phyloP scores from a whole-genome alignment of 2,113 vertebrate species.

The Benthochromis sp. region DNA sequence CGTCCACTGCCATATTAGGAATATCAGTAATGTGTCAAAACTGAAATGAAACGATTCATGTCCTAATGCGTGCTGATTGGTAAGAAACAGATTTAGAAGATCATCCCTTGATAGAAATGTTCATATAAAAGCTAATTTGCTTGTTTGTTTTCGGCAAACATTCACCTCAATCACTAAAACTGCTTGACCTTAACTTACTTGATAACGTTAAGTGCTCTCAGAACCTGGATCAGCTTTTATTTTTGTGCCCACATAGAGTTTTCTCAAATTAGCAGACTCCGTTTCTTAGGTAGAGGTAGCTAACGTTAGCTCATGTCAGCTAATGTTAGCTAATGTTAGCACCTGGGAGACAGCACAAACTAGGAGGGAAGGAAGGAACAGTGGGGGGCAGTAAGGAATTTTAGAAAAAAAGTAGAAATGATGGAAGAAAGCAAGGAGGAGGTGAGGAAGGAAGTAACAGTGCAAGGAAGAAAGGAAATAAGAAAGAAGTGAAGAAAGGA shows the following conservation, averaged over 20 bases:
- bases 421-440: background rate
- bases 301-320: accelerated
- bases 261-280: background rate
- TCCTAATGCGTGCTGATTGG: background rate
- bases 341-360: background rate
- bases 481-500: background rate
- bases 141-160: accelerated
- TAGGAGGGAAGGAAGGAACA: background rate
- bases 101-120: background rate
- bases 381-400: background rate
- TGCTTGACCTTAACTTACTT: background rate
- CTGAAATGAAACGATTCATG: background rate
- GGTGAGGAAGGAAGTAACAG: background rate
- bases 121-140: background rate
- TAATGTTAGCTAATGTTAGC: background rate
- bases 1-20: background rate
- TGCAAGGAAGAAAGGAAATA: background rate
- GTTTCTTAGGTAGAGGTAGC: background rate
- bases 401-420: background rate
- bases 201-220: background rate
- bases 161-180: background rate
- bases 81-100: background rate
- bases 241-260: background rate
- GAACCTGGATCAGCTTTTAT: background rate
- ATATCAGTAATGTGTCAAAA: background rate